Evolutionary conservation across 2,797 vertebrate genomes (phyloP).

Genomic region (Liparis tanakae): DNA sequence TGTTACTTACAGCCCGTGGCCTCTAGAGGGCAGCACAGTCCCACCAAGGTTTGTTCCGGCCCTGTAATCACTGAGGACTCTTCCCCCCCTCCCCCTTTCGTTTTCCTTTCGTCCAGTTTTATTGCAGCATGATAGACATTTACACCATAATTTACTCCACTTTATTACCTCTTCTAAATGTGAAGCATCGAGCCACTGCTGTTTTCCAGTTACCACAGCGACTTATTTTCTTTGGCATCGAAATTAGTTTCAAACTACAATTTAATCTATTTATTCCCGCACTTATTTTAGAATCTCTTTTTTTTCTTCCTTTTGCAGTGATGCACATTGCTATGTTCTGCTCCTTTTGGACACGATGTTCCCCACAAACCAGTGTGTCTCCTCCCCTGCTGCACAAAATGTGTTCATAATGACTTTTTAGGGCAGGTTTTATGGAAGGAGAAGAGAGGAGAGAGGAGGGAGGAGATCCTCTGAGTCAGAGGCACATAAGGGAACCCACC

Average conservation of each 20-base stretch:
- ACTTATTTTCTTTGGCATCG: not conserved
- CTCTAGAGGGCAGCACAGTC: constrained; percentile 57
- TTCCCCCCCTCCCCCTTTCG: not conserved
- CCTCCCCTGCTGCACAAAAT: constrained; percentile 33
- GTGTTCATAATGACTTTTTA: constrained; percentile 38
- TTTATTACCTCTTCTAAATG: not conserved
- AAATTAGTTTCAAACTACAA: not conserved
- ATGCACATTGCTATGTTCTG: not conserved
- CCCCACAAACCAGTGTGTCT: constrained; percentile 27
- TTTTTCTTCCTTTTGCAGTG: not conserved
- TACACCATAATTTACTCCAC: not conserved
- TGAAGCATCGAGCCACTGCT: not conserved
- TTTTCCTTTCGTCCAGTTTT: no score
- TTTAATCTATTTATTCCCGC: not conserved
- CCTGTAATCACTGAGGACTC: not conserved
- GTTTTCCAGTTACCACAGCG: not conserved
- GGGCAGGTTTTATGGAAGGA: constrained; percentile 1
- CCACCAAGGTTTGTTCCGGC: not conserved
- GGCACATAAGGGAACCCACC: no score
- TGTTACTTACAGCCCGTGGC: constrained; percentile 20
- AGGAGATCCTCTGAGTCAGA: no score
- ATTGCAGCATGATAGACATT: not conserved
- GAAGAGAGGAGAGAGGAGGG: no score
- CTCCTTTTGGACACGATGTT: constrained; percentile 43
- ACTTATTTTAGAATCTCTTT: not conserved